phyloP scores from a whole-genome alignment of 2,888 invertebrate species.

The Onthophagus sagittarius region DNA sequence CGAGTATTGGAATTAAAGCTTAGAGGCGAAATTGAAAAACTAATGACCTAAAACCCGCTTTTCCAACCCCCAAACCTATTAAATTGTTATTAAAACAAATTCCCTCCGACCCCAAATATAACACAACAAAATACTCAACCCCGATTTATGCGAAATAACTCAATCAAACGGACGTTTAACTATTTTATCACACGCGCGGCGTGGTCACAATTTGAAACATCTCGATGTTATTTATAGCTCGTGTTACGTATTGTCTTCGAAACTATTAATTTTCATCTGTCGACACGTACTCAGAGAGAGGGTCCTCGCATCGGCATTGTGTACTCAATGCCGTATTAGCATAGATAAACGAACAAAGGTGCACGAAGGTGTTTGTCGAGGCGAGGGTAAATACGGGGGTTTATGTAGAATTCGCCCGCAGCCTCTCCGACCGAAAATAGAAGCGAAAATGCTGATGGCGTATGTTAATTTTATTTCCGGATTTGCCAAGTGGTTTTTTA shows the following conservation, averaged over 20 bases:
- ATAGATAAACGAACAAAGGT: constrained; percentile 13
- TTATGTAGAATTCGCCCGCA: neutral
- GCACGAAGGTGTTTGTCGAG: neutral
- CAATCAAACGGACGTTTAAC: neutral
- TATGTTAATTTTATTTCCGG: too few species aligned
- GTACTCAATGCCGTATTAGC: constrained; percentile 9
- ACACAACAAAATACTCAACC: neutral
- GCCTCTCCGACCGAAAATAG: neutral
- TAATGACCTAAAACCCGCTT: neutral
- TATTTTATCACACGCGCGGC: neutral
- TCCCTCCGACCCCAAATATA: neutral
- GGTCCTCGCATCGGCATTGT: constrained; percentile 10
- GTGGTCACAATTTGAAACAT: neutral
- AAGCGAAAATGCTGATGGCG: neutral
- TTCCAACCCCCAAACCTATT: neutral
- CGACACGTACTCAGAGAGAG: neutral
- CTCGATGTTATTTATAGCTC: neutral
- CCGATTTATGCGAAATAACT: neutral
- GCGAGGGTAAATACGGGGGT: neutral
- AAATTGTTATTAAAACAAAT: neutral
- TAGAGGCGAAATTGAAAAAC: neutral
- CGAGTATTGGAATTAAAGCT: neutral
- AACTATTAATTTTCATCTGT: constrained; percentile 7
- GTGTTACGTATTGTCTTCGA: constrained; percentile 5
- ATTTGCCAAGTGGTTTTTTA: neutral